Conservation (phyloP, 2,888 invertebrate species). For the Apantesis nais region DNA sequence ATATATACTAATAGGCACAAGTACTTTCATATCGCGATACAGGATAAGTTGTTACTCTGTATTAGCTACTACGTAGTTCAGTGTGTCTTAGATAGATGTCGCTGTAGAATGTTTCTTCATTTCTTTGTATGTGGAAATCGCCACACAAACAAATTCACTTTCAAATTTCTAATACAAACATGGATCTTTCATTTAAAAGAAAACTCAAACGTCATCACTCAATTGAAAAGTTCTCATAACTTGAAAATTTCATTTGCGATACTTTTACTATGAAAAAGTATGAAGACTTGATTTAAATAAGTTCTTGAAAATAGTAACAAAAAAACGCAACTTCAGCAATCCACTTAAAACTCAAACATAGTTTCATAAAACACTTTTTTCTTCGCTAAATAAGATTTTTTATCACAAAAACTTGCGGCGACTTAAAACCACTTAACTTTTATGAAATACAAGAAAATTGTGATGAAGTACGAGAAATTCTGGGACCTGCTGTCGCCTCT, state of each 20-base stretch:
- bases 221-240: background rate
- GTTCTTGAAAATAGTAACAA: constrained; percentile 17
- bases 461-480: background rate
- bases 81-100: too few relatives aligned
- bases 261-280: constrained; percentile 10
- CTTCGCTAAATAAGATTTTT: constrained; percentile 11
- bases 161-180: too few relatives aligned
- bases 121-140: too few relatives aligned
- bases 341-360: constrained; percentile 39
- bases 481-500: background rate
- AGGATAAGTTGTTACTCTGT: too few relatives aligned
- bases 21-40: too few relatives aligned
- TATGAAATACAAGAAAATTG: constrained; percentile 18
- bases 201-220: background rate
- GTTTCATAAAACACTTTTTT: constrained; percentile 27
- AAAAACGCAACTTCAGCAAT: constrained; percentile 26
- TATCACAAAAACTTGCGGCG: constrained; percentile 6
- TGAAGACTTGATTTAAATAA: constrained; percentile 29
- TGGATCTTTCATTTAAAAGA: background rate
- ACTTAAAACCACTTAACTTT: constrained; percentile 23
- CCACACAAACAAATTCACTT: too few relatives aligned
- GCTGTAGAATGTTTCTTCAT: too few relatives aligned
- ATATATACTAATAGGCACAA: too few relatives aligned
- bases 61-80: too few relatives aligned
- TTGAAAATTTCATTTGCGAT: background rate